Evolutionary conservation across 2,113 vertebrate species (phyloP).

Genomic region (Neolamprologus sp.): DNA sequence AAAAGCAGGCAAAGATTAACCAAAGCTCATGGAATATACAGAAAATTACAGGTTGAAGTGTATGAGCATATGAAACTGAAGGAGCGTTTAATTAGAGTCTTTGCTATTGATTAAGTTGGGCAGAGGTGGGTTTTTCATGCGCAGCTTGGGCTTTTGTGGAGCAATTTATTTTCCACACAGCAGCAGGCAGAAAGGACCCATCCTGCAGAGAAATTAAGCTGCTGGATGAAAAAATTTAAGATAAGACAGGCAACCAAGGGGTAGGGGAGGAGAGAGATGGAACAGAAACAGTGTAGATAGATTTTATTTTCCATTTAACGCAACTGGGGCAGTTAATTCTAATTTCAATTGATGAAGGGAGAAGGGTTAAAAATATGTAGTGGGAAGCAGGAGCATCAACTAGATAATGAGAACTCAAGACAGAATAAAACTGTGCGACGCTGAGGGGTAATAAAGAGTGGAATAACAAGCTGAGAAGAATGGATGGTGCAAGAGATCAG

Average conservation of each 20-base stretch:
- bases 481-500: not conserved
- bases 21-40: not conserved
- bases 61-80: slow-evolving; percentile 40
- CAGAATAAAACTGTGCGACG: not conserved
- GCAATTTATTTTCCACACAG: slow-evolving; percentile 44
- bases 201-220: slow-evolving; percentile 35
- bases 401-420: not conserved
- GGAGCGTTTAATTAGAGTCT: slow-evolving; percentile 52
- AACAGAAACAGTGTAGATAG: not conserved
- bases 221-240: slow-evolving; percentile 28
- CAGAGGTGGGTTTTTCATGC: slow-evolving; percentile 43
- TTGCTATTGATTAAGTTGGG: slow-evolving; percentile 50
- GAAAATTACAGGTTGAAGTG: slow-evolving; percentile 39
- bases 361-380: not conserved
- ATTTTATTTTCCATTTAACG: not conserved
- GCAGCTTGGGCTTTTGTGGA: slow-evolving; percentile 33
- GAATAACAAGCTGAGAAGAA: not conserved
- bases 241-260: not conserved
- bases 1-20: not conserved
- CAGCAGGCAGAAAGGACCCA: slow-evolving; percentile 25
- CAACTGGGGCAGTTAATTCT: not conserved
- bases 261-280: not conserved
- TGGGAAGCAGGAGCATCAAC: not conserved
- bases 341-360: not conserved
- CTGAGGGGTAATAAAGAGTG: not conserved